phyloP scores from a whole-genome alignment of 23 tunicate genomes.

The Botrylloides violaceus region DNA sequence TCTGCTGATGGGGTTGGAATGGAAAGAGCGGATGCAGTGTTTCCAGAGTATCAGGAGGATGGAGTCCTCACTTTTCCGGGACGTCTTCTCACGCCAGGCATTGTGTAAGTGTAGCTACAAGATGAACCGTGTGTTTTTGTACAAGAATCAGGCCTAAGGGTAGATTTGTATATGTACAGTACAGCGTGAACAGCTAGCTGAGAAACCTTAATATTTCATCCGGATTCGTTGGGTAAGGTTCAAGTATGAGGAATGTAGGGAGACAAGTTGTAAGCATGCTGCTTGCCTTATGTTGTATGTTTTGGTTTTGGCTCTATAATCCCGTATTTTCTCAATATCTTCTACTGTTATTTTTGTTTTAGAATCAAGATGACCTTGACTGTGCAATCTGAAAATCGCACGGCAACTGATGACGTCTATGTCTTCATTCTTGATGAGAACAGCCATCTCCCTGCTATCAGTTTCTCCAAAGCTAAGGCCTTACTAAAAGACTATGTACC shows the following conservation, averaged over 20 bases:
- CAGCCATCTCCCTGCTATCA: background rate
- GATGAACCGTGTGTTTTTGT: too few relatives aligned
- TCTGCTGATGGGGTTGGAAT: background rate
- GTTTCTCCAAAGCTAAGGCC: background rate
- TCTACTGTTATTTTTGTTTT: background rate
- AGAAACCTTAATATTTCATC: too few relatives aligned
- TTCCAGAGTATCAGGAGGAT: background rate
- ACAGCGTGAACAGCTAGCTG: too few relatives aligned
- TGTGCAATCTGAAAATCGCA: constrained; percentile 14
- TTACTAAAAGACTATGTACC: constrained; percentile 7
- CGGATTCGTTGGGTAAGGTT: too few relatives aligned
- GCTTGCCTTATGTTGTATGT: too few relatives aligned
- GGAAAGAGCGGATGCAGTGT: constrained; percentile 17
- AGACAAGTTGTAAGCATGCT: too few relatives aligned
- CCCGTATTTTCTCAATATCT: background rate
- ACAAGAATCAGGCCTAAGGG: too few relatives aligned
- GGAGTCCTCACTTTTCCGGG: background rate
- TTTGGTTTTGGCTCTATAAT: too few relatives aligned
- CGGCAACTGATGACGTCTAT: background rate
- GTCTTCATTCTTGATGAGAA: background rate
- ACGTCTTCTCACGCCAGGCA: background rate
- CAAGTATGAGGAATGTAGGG: too few relatives aligned
- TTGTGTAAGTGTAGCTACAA: background rate
- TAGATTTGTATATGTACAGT: too few relatives aligned
- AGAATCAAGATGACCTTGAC: constrained; percentile 7